phyloP scores from a whole-genome alignment of 2,888 invertebrate genomes.

The Tortrix viridana region DNA sequence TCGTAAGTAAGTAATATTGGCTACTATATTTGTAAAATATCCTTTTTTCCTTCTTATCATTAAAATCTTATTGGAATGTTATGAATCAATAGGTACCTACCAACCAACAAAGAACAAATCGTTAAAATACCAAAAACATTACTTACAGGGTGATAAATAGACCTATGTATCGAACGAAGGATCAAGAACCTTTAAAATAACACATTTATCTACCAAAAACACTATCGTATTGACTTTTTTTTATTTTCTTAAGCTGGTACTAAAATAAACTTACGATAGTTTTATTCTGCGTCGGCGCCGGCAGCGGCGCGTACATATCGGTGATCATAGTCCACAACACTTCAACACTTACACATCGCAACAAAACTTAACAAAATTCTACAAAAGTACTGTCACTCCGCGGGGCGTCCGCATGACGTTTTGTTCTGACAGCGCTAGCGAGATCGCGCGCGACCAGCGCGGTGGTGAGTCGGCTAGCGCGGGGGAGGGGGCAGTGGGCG shows the following conservation, averaged over 20 bases:
- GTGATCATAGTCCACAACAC: constrained; percentile 76
- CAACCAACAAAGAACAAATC: too few relatives aligned
- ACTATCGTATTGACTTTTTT: not conserved
- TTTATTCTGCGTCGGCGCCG: constrained; percentile 71
- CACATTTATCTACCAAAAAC: not conserved
- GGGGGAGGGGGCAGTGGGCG: constrained; percentile 57
- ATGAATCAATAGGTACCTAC: too few relatives aligned
- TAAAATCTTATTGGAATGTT: not conserved
- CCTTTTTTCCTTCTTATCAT: not conserved
- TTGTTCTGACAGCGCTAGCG: constrained; percentile 47
- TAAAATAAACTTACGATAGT: constrained; percentile 70
- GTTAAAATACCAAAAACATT: too few relatives aligned
- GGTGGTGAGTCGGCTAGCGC: constrained; percentile 48
- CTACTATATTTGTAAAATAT: too few relatives aligned
- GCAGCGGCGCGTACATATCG: constrained; percentile 79
- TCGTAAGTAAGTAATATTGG: too few relatives aligned
- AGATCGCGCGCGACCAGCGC: constrained; percentile 43
- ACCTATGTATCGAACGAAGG: too few relatives aligned
- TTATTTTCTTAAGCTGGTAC: constrained; percentile 13
- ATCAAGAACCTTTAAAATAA: not conserved
- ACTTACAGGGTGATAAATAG: too few relatives aligned
- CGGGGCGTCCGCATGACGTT: constrained; percentile 50
- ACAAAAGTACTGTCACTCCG: constrained; percentile 36
- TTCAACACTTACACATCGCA: constrained; percentile 45
- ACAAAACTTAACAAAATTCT: constrained; percentile 32